Base-by-base conservation (phyloP, 2,113 vertebrate species). In the Capra hircus region DNA sequence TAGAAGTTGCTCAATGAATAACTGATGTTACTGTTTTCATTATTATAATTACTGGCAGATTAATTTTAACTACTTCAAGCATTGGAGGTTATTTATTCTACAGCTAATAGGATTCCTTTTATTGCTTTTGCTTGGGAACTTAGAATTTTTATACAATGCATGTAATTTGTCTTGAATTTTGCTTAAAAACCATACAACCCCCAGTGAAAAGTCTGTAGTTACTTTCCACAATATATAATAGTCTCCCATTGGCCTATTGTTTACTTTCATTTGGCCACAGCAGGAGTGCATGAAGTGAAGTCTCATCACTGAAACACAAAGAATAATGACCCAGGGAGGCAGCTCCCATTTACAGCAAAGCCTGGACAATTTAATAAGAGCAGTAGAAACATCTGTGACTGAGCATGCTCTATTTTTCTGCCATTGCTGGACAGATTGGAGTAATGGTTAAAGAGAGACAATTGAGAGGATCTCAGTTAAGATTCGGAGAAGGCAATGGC, bases 241-340 rank as follows among this genome's bases (percentile, higher is more conserved):
- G 87, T 90, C 48, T 94, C 91, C 85, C 55, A 77, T 78, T 88
- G 89, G 81, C 91, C 78, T 92, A 86, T 92, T 95, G 88, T 97
- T 98, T 96, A 89, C 86, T 95, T 94, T 97, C 85, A 94, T 96
- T 92, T 78, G 95, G 89, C n/a, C 77, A 86, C 89, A 89, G 97
- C 82, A 88, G 96, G 82, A 96, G 67, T 94, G n/a, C 17, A 2
- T 43, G 85, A 94, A 92, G 45, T 95, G 93, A 96, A 96, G 89
- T 96, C 33, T 13, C 82, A 86, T 91, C 81, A 88, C 57, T 48
- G 60, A 94, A 71, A 33, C 48, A 67, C 77, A 90, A 81, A 78
- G 83, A 94, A 92, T 95, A 86, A 92, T 88, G 95, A 95, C 53
- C 17, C 62, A 88, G 52, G 53, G 33, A 78, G 86, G 83, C 89